These are phyloP conservation scores for Sebastes fasciatus DNA, from an alignment of 2,113 vertebrate genomes.

Conservation along the genomic window DNA sequence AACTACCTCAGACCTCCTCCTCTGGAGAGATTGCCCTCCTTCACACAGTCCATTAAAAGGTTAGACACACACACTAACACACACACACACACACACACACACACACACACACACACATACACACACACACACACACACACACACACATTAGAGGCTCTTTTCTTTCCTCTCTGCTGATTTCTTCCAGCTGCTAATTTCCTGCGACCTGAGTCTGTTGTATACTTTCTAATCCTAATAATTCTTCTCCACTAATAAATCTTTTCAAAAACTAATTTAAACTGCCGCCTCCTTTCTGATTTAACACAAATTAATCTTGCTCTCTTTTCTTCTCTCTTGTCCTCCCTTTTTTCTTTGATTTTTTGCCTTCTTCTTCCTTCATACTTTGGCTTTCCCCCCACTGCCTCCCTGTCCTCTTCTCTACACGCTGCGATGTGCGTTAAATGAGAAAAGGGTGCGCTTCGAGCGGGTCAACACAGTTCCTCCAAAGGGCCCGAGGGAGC, in stretches of 20 bases:
- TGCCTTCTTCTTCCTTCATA: not conserved
- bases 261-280: constrained; percentile 25
- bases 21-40: constrained; percentile 89
- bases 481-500: constrained; percentile 86
- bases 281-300: constrained; percentile 19
- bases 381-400: not conserved
- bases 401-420: constrained; percentile 28
- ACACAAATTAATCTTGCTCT: constrained; percentile 39
- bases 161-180: constrained; percentile 19
- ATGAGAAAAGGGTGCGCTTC: constrained; percentile 92
- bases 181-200: constrained; percentile 24
- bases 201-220: not conserved
- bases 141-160: not conserved
- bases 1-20: constrained; percentile 83
- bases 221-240: constrained; percentile 10
- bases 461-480: constrained; percentile 93
- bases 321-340: constrained; percentile 33
- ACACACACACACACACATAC: too few relatives aligned
- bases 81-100: too few relatives aligned
- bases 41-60: constrained; percentile 96
- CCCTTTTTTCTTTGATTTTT: constrained; percentile 35
- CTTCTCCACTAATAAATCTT: constrained; percentile 11
- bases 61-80: constrained; percentile 68
- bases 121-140: too few relatives aligned
- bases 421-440: constrained; percentile 8